Conservation (phyloP, 2,113 vertebrate species). For the Alces alces region DNA sequence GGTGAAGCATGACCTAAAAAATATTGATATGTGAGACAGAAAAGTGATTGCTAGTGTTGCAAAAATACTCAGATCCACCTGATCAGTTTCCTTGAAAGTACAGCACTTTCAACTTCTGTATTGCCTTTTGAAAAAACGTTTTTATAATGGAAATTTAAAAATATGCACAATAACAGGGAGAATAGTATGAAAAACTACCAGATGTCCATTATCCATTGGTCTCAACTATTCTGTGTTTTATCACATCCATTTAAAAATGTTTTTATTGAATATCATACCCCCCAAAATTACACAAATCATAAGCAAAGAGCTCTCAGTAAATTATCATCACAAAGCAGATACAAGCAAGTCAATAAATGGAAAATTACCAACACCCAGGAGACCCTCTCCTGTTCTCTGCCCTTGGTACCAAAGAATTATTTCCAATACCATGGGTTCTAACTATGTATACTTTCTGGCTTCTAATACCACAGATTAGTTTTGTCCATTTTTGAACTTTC, state of each 20-base stretch:
- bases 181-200: not conserved
- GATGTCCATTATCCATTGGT: not conserved
- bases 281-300: not conserved
- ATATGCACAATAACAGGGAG: not conserved
- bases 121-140: not conserved
- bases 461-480: not conserved
- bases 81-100: not conserved
- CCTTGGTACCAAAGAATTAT: not conserved
- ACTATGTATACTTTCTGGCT: not conserved
- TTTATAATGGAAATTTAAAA: constrained; percentile 21
- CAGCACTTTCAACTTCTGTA: not conserved
- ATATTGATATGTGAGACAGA: not conserved
- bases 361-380: not conserved
- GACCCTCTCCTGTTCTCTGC: not conserved
- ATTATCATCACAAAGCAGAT: not conserved
- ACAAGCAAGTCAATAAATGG: not conserved
- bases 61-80: not conserved
- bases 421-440: not conserved
- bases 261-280: not conserved
- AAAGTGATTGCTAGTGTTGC: not conserved
- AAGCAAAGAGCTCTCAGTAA: not conserved
- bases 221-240: constrained; percentile 11
- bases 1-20: constrained; percentile 73
- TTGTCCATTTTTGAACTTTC: not conserved
- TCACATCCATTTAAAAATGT: not conserved